Percentiles rank a stretch among this genome's conserved stretches.
These are phyloP conservation scores for Colostygia pectinataria DNA, from an alignment of 2,888 invertebrate species.

Conservation along the genomic window DNA sequence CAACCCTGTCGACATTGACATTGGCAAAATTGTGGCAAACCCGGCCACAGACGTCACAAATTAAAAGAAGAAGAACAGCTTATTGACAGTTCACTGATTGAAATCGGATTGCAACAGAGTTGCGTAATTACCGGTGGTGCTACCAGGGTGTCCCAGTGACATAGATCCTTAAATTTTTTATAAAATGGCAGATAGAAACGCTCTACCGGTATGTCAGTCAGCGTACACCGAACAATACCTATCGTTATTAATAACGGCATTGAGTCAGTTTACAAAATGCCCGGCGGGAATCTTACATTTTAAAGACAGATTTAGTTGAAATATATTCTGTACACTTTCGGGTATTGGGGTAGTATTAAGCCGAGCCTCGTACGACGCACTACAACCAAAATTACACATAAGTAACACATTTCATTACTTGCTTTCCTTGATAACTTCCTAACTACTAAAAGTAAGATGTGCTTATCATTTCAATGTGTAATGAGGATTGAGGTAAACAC, in stretches of 20 bases:
- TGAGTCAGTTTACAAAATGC: not conserved
- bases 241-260: constrained; percentile 5
- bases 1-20: no score
- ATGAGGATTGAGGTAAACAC: not conserved
- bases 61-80: no score
- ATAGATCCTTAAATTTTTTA: no score
- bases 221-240: not conserved
- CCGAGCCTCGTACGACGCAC: constrained; percentile 16
- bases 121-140: no score
- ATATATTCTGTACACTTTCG: constrained; percentile 67
- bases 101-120: no score
- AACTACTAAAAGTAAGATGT: not conserved
- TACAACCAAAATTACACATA: constrained; percentile 1
- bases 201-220: not conserved
- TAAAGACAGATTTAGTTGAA: constrained; percentile 72
- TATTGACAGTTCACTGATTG: no score
- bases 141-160: no score
- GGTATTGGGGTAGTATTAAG: constrained; percentile 82
- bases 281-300: constrained; percentile 50
- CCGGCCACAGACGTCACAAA: no score
- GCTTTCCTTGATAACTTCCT: not conserved
- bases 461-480: not conserved
- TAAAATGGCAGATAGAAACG: not conserved
- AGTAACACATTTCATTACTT: not conserved
- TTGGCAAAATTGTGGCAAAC: no score